Conservation (phyloP, 2,888 invertebrate species). For the Globia sparganii region DNA sequence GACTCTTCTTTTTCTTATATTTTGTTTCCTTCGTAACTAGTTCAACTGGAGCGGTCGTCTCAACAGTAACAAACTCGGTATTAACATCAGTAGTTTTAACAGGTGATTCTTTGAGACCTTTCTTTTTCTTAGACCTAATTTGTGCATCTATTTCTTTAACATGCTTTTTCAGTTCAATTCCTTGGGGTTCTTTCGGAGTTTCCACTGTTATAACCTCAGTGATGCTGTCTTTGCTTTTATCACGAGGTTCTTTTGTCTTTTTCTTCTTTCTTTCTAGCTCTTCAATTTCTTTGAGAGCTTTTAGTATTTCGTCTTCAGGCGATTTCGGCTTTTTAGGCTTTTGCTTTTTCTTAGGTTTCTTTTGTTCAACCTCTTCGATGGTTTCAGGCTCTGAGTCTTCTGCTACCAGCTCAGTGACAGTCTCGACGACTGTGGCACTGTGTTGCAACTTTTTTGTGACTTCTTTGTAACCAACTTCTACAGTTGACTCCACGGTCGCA, state of each 20-base stretch:
- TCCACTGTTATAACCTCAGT: conserved; percentile 48
- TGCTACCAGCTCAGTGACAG: conserved; percentile 69
- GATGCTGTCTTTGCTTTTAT: conserved; percentile 73
- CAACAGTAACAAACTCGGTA: conserved; percentile 54
- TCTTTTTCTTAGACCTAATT: conserved; percentile 74
- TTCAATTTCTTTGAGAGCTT: conserved; percentile 87
- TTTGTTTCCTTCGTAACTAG: conserved; percentile 57
- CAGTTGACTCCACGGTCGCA: conserved; percentile 32
- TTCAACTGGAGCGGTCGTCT: conserved; percentile 50
- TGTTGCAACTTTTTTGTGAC: conserved; percentile 79
- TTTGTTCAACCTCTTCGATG: conserved; percentile 72
- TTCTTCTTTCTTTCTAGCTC: conserved; percentile 81
- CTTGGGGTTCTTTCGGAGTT: conserved; percentile 27
- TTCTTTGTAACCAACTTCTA: conserved; percentile 63
- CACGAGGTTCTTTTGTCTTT: conserved; percentile 75
- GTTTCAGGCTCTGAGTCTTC: conserved; percentile 66
- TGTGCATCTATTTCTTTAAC: conserved; percentile 59
- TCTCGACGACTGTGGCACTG: conserved; percentile 79
- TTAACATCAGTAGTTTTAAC: conserved; percentile 52
- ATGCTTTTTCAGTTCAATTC: conserved; percentile 36
- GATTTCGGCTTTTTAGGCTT: conserved; percentile 82
- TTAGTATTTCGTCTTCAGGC: conserved; percentile 84
- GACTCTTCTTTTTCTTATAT: conserved; percentile 68
- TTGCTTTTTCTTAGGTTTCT: conserved; percentile 83
- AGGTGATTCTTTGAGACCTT: conserved; percentile 66